Evolutionary conservation across 2,888 invertebrate species (phyloP).

Genomic region (Pinctada fucata): DNA sequence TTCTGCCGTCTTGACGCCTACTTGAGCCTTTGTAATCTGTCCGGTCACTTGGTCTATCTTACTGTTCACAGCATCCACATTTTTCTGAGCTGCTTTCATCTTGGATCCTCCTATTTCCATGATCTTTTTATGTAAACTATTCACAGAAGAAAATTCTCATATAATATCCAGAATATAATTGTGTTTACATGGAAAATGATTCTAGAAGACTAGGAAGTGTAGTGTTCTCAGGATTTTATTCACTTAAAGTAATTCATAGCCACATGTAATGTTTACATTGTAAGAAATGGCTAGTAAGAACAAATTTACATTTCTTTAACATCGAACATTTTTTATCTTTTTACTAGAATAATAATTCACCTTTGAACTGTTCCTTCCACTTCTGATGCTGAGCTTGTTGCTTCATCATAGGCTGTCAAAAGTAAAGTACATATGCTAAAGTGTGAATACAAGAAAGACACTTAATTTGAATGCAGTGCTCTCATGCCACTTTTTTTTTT

Average conservation of each 20-base stretch:
- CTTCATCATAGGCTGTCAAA: constrained; percentile 74
- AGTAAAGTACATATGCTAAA: constrained; percentile 9
- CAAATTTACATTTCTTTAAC: too few species aligned
- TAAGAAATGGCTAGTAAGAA: too few species aligned
- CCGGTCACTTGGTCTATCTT: constrained; percentile 84
- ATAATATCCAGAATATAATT: too few species aligned
- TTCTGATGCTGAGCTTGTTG: constrained; percentile 66
- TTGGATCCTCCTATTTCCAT: constrained; percentile 76
- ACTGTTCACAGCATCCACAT: constrained; percentile 83
- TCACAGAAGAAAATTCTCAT: neutral
- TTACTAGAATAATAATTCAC: constrained; percentile 52
- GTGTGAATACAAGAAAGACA: too few species aligned
- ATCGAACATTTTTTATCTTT: too few species aligned
- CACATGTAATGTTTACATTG: too few species aligned
- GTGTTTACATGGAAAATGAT: neutral
- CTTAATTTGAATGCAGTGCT: too few species aligned
- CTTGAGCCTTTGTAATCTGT: constrained; percentile 78
- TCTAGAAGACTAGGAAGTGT: neutral
- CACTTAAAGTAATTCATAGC: neutral
- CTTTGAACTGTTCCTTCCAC: constrained; percentile 73
- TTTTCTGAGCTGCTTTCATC: constrained; percentile 77
- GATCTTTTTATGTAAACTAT: constrained; percentile 73
- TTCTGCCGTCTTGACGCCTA: constrained; percentile 79
- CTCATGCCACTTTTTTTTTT: too few species aligned
- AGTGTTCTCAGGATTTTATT: neutral